Evolutionary conservation across 2,113 vertebrate genomes (phyloP).

Genomic region (Tangachromis dhanisi): DNA sequence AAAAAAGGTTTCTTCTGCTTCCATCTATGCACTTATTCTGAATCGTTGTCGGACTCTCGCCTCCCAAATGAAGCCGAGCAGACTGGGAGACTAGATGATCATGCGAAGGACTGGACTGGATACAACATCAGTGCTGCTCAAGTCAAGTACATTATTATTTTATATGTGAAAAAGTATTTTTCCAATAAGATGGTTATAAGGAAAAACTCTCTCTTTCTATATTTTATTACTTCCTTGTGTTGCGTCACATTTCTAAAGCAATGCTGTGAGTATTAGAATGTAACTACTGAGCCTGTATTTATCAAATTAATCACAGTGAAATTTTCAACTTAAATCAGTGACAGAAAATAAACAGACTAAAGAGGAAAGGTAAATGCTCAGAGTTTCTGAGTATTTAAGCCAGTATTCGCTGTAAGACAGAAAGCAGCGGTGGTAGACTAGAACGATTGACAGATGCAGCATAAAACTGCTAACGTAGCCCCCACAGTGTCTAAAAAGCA

Average conservation of each 20-base stretch:
- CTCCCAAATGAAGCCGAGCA: background rate
- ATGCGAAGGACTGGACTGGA: background rate
- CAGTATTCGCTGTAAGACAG: background rate
- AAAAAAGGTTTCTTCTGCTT: background rate
- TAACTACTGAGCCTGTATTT: background rate
- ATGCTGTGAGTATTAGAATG: background rate
- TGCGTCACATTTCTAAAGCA: background rate
- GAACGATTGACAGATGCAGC: background rate
- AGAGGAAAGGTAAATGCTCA: background rate
- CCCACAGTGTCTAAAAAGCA: background rate
- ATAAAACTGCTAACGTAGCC: background rate
- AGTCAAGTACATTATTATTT: background rate
- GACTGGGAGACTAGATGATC: background rate
- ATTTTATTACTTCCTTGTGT: background rate
- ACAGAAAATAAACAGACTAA: background rate
- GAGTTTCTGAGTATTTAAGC: background rate
- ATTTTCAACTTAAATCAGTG: background rate
- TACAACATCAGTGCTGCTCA: background rate
- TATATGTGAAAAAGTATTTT: background rate
- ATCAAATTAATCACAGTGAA: background rate
- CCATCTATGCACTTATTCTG: conserved; percentile 51
- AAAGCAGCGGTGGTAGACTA: background rate
- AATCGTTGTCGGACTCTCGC: background rate
- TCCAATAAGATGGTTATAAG: background rate
- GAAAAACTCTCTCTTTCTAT: background rate